Evolutionary conservation across 2,797 vertebrate species (phyloP), one percentile per base, ranked within the genome.

Genomic region (Tinamus major): DNA sequence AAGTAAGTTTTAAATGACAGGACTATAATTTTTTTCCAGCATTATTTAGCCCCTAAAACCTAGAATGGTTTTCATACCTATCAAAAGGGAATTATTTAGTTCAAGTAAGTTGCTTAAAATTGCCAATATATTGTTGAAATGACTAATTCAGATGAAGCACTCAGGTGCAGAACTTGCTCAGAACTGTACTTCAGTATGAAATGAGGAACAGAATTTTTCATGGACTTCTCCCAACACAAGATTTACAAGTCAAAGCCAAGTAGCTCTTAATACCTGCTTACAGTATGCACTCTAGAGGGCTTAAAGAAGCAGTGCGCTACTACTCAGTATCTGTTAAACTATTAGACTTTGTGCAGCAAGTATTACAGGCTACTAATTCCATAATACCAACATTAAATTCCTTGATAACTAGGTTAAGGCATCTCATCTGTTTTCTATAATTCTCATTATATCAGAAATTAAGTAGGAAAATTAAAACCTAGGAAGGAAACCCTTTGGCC

Each of bases 181-280:
- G 64, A 89, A 51, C 51, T 44, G 42, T 87, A 89, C 58, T 80
- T 92, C 33, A 23, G 13, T 61, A 21, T 46, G 64, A 92, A 74
- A 59, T 29, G 58, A 86, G 70, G 84, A 90, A 79, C 39, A 69
- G 55, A 62, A 67, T 68, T 85, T 91, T 85, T 74, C 27, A 31
- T 46, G 21, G 53, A 64, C 63, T 85, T 88, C 81, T 68, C 44
- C 74, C 82, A 61, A 75, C 92, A 72, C 17, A 35, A 42, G 35
- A 31, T 68, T 82, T 75, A 80, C 63, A 82, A 92, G 78, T 81
- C 63, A 67, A 89, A 94, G 89, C 85, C 94, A 88, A 78, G 48
- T 84, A 93, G 75, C 79, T 87, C 26, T 76, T 86, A 56, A 42
- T 65, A 79, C 75, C 65, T 89, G 75, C 80, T 93, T 95, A 85